phyloP scores from a whole-genome alignment of 2,797 vertebrate species.

The Vespertilio murinus region DNA sequence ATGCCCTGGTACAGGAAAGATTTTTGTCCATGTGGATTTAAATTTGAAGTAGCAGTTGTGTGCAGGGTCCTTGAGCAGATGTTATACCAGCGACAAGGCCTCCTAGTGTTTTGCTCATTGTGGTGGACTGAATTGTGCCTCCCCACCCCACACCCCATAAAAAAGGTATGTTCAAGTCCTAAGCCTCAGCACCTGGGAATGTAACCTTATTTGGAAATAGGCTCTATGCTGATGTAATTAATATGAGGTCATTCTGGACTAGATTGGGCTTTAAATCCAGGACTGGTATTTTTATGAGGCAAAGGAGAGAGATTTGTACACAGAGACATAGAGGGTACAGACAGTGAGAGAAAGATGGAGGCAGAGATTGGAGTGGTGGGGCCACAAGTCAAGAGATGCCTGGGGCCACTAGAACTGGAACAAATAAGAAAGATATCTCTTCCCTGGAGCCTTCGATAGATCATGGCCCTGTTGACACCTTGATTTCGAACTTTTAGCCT shows the following conservation, averaged over 20 bases:
- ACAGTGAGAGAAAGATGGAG: background rate
- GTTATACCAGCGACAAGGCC: background rate
- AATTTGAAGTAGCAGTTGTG: background rate
- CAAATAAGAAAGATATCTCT: background rate
- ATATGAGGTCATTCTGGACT: background rate
- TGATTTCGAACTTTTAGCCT: background rate
- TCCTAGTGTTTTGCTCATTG: background rate
- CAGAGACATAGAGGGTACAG: background rate
- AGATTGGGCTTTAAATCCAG: background rate
- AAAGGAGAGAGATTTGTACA: background rate
- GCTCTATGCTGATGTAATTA: background rate
- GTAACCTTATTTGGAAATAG: background rate
- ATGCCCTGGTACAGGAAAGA: background rate
- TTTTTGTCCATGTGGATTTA: background rate
- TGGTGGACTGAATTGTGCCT: background rate
- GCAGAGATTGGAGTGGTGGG: background rate
- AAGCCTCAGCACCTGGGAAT: background rate
- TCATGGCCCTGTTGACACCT: background rate
- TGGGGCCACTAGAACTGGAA: background rate
- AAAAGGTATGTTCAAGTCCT: background rate
- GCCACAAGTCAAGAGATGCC: background rate
- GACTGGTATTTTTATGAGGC: background rate
- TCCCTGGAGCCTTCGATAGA: background rate
- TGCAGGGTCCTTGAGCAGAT: background rate
- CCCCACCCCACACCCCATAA: rapidly evolving